Evolutionary conservation across 2,113 vertebrate species (phyloP), one percentile per base, ranked within the genome.

Genomic region (Falco punctatus): DNA sequence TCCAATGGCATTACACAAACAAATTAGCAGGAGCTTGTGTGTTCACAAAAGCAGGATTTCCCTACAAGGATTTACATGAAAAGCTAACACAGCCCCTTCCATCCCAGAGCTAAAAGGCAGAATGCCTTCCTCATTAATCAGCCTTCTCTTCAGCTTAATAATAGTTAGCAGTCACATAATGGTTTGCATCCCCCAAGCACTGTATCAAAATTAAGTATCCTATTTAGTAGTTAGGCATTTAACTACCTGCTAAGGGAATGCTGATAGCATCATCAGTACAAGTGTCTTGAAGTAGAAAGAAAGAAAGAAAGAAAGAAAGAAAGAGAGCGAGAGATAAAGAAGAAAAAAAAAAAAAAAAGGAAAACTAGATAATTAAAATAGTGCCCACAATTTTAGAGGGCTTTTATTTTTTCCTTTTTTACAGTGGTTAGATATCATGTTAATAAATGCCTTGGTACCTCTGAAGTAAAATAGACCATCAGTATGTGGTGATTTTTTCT

Each of bases 391-490:
- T 90, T 85, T 93, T 44, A 90, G 27, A 81, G 28, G 32, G 51
- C 28, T 84, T 27, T 59, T 28, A 22, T 24, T 69, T 96, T 74
- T 91, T 15, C 2, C 4, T 70, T 14, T 55, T 64, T 67, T 66
- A 70, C 6, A 38, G 19, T 88, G 69, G 52, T 91, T 89, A 87
- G 27, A 80, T 92, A 90, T 54, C 26, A 55, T 51, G 35, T 66
- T 95, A 93, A 92, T 72, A 92, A 94, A 81, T 79, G 52, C 40
- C 38, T 66, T 73, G 23, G 21, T 87, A 95, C 14, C 21, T 83
- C 38, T 62, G 52, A 95, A 81, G 48, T 79, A 83, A 95, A 92
- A 54, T 32, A 81, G 16, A 64, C 59, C 35, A 73, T 86, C 49
- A 67, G 10, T 59, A 33, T 46, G 26, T 27, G 16, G 61, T 67